Percentiles rank a stretch among this genome's conserved stretches.
These are phyloP conservation scores for Callipepla squamata DNA, from an alignment of 2,113 vertebrate genomes.

Conservation along the genomic window DNA sequence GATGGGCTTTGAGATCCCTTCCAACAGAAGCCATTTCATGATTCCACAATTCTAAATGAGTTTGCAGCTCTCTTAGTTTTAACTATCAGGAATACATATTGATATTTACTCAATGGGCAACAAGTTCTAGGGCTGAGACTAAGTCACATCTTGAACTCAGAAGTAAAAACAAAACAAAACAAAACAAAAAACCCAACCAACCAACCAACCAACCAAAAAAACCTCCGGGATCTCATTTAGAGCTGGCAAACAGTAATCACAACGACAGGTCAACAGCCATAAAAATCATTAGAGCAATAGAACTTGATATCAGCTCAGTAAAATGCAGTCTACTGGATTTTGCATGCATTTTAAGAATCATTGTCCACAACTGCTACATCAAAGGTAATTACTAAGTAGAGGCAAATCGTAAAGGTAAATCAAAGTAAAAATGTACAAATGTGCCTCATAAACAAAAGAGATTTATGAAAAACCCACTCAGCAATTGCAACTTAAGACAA, in stretches of 20 bases:
- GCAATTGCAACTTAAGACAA: background rate
- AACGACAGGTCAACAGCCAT: background rate
- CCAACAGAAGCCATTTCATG: background rate
- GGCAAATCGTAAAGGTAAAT: background rate
- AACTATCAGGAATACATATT: background rate
- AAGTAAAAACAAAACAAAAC: background rate
- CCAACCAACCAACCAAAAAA: no score
- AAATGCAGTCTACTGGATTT: background rate
- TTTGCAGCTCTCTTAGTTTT: background rate
- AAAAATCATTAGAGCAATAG: background rate
- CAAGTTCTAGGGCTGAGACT: background rate
- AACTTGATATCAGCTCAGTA: background rate
- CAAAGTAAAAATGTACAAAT: conserved; percentile 14
- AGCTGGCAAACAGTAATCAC: background rate
- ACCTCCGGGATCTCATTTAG: background rate
- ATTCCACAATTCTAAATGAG: background rate
- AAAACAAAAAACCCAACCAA: no score
- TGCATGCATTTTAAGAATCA: background rate
- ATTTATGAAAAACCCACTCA: background rate
- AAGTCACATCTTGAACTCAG: background rate
- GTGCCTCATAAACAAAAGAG: background rate
- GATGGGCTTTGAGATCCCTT: no score
- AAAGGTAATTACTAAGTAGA: background rate
- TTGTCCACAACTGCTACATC: background rate
- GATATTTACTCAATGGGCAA: background rate